A percentile compares a stretch with the other conserved stretches of the same genome.
These are phyloP conservation scores for Cacoxenus indagator DNA, from an alignment of 2,888 invertebrate genomes.

Conservation along the genomic window DNA sequence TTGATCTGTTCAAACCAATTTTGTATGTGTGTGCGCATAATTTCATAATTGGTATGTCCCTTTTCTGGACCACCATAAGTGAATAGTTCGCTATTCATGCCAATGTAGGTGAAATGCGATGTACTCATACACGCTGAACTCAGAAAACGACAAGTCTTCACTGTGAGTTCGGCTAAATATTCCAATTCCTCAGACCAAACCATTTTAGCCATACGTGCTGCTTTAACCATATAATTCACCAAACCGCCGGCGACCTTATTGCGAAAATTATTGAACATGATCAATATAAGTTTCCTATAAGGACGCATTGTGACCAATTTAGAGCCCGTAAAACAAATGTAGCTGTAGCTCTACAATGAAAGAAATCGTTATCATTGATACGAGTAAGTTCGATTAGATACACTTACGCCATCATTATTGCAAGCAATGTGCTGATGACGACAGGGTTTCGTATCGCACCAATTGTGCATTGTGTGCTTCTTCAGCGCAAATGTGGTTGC, in stretches of 20 bases:
- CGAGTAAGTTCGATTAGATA: neutral
- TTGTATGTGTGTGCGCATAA: conserved; percentile 2
- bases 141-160: conserved; percentile 19
- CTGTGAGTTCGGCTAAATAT: conserved; percentile 29
- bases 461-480: conserved; percentile 27
- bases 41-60: neutral
- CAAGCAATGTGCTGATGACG: conserved; percentile 36
- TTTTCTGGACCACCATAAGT: conserved; percentile 7
- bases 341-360: conserved; percentile 25
- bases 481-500: neutral
- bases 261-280: conserved; percentile 34
- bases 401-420: conserved; percentile 22
- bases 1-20: conserved; percentile 34
- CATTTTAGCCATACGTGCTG: conserved; percentile 44
- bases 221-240: conserved; percentile 29
- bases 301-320: conserved; percentile 2
- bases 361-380: neutral
- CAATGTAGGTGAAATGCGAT: conserved; percentile 32
- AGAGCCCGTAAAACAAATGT: neutral
- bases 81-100: conserved; percentile 28
- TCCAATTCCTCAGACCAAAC: conserved; percentile 44
- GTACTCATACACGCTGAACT: conserved; percentile 37
- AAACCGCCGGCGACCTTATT: conserved; percentile 38
- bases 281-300: conserved; percentile 15
- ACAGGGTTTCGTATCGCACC: conserved; percentile 22